These are phyloP conservation scores for Nematopogon swammerdamellus DNA, from an alignment of 2,888 invertebrate genomes.

Conservation along the genomic window DNA sequence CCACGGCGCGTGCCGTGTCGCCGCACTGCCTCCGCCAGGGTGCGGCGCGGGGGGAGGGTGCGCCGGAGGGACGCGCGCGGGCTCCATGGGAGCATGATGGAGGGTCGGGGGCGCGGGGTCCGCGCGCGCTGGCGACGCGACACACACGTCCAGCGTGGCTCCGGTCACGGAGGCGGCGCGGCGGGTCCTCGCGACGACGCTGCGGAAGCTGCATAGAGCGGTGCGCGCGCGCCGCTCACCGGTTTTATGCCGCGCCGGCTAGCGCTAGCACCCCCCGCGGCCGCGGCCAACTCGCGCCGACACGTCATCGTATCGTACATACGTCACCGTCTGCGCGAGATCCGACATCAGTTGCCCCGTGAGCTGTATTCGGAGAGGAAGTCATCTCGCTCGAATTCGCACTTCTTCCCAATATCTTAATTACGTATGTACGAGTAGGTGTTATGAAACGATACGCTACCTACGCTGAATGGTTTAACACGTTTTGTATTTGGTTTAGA, in stretches of 20 bases:
- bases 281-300: slow-evolving; percentile 24
- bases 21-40: too few relatives aligned
- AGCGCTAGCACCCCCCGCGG: background rate
- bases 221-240: slow-evolving; percentile 19
- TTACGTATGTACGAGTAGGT: too few relatives aligned
- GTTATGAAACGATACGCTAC: too few relatives aligned
- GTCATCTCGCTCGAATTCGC: too few relatives aligned
- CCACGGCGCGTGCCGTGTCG: too few relatives aligned
- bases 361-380: too few relatives aligned
- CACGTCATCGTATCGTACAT: slow-evolving; percentile 6
- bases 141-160: slow-evolving; percentile 9
- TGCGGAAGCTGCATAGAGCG: slow-evolving; percentile 25
- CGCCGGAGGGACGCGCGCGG: slow-evolving; percentile 18
- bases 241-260: background rate
- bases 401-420: too few relatives aligned
- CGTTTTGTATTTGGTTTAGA: too few relatives aligned
- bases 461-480: too few relatives aligned
- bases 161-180: too few relatives aligned
- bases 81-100: slow-evolving; percentile 47
- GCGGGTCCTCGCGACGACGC: slow-evolving; percentile 4
- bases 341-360: too few relatives aligned
- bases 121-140: slow-evolving; percentile 12
- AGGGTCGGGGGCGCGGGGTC: slow-evolving; percentile 21
- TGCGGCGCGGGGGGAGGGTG: slow-evolving; percentile 21
- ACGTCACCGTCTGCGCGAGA: background rate